Evolutionary conservation across 2,113 vertebrate species (phyloP).

Genomic region (Ptyas mucosa): DNA sequence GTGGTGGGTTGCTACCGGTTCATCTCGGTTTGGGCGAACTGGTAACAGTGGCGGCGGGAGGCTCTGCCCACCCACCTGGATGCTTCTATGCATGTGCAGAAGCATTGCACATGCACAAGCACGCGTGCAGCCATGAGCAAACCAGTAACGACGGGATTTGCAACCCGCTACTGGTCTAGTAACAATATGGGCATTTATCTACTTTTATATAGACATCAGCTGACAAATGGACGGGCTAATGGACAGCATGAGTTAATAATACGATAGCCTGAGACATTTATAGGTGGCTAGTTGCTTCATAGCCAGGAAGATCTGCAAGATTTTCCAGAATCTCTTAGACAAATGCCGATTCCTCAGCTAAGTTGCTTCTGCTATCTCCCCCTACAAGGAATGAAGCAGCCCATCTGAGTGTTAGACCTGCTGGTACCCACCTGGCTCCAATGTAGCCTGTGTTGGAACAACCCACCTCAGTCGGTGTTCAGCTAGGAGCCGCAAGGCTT

Average conservation of each 20-base stretch:
- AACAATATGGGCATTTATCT: background rate
- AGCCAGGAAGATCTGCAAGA: background rate
- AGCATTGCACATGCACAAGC: no score
- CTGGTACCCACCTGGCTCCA: background rate
- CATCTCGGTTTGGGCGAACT: no score
- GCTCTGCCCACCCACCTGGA: no score
- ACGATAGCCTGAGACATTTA: background rate
- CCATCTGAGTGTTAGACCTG: background rate
- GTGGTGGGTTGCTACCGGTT: no score
- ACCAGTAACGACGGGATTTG: no score
- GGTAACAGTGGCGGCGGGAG: no score
- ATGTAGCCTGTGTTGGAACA: no score
- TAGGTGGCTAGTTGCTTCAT: background rate
- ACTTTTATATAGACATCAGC: background rate
- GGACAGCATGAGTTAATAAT: background rate
- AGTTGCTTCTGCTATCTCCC: background rate
- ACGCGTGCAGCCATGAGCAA: no score
- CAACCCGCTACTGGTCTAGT: background rate
- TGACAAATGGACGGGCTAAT: background rate
- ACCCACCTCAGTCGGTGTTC: background rate
- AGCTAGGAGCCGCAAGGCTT: background rate
- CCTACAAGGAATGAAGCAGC: no score
- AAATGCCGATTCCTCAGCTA: background rate
- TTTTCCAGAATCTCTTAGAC: background rate
- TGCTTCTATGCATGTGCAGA: no score